Evolutionary conservation across 2,888 invertebrate genomes (phyloP).

Genomic region (Pseudoips prasinana): DNA sequence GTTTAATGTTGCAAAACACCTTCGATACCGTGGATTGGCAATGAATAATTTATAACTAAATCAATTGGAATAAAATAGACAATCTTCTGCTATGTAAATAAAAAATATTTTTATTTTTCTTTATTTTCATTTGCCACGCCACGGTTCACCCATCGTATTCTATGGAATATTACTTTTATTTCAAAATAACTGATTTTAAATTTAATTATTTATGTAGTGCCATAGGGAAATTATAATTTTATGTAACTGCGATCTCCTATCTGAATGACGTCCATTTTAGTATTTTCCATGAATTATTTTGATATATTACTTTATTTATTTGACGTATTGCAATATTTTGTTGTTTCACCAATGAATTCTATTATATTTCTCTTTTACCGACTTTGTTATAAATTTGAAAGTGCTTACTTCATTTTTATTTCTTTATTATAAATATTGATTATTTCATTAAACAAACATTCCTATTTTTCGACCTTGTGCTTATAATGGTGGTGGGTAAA

Average conservation of each 20-base stretch:
- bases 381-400: conserved; percentile 8
- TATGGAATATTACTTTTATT: no score
- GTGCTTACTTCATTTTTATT: conserved; percentile 15
- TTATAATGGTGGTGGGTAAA: conserved; percentile 61
- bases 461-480: conserved; percentile 32
- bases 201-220: conserved; percentile 59
- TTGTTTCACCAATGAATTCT: conserved; percentile 7
- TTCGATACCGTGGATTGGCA: no score
- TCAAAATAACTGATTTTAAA: conserved; percentile 25
- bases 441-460: conserved; percentile 32
- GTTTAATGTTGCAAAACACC: no score
- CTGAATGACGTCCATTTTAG: conserved; percentile 48
- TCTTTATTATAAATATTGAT: conserved; percentile 23
- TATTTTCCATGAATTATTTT: conserved; percentile 24
- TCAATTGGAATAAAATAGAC: no score
- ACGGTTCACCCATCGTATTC: no score
- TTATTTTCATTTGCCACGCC: no score
- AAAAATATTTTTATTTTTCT: no score
- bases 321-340: no score
- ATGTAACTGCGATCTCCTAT: conserved; percentile 44
- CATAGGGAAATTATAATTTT: conserved; percentile 52
- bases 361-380: conserved; percentile 6
- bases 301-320: conserved; percentile 13
- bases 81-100: no score
- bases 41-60: no score